Percentiles rank a stretch among this genome's conserved stretches.
phyloP scores from a whole-genome alignment of 2,888 invertebrate genomes.

The Seira sanloemensis region DNA sequence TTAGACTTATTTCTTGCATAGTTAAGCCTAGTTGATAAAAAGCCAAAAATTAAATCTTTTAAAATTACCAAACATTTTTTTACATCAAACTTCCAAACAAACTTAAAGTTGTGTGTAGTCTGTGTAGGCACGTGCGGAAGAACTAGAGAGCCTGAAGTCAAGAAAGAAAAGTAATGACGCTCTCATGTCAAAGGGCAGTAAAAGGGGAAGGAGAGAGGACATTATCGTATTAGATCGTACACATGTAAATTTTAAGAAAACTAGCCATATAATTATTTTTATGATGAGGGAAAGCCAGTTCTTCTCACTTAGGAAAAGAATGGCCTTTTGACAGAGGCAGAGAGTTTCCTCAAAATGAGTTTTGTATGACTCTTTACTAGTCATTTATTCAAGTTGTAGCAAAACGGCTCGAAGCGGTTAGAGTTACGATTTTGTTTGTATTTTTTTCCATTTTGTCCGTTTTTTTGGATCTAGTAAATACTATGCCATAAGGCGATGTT shows the following conservation, averaged over 20 bases:
- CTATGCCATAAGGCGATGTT: no score
- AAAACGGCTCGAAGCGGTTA: no score
- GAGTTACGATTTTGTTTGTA: no score
- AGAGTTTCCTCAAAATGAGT: conserved; percentile 41
- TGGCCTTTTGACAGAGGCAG: no score
- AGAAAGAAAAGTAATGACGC: conserved; percentile 1
- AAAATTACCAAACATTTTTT: no score
- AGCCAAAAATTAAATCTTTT: no score
- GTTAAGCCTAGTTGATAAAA: no score
- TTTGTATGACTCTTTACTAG: conserved; percentile 36
- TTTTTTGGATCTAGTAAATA: no score
- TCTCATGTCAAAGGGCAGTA: conserved; percentile 61
- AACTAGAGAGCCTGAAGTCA: not conserved
- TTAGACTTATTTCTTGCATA: no score
- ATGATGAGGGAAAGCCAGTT: conserved; percentile 43
- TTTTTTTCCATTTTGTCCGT: no score
- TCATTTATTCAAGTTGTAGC: conserved; percentile 46
- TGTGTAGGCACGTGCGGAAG: not conserved
- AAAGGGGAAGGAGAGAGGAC: conserved; percentile 34
- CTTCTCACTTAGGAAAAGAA: not conserved
- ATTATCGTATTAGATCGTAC: conserved; percentile 58
- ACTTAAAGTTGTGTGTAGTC: no score
- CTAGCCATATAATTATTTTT: conserved; percentile 62
- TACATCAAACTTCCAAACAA: no score
- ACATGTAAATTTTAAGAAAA: conserved; percentile 60